These are phyloP conservation scores for Zeugodacus cucurbitae DNA, from an alignment of 1,140 invertebrate genomes.

Conservation along the genomic window DNA sequence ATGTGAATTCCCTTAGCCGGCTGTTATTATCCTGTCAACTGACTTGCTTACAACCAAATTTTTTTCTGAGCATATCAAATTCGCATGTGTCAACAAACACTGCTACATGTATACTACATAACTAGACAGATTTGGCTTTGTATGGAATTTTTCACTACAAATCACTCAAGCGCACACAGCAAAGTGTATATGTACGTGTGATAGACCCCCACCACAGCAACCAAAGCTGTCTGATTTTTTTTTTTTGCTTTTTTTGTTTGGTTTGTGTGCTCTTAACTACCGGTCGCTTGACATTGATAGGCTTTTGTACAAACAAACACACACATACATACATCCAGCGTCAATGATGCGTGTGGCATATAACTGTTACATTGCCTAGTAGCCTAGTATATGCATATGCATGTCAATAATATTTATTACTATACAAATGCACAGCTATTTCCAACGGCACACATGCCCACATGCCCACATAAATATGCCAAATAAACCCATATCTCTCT, in stretches of 20 bases:
- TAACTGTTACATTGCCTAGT: neutral
- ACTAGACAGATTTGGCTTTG: no score
- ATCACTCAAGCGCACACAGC: neutral
- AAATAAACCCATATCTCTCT: neutral
- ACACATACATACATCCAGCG: neutral
- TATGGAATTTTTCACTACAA: neutral
- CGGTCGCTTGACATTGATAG: neutral
- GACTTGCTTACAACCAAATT: neutral
- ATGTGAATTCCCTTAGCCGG: neutral
- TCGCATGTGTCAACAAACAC: neutral
- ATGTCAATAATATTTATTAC: conserved; percentile 9
- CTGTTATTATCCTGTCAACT: neutral
- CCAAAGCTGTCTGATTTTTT: neutral
- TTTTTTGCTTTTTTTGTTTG: neutral
- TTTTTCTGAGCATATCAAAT: neutral
- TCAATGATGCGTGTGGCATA: neutral
- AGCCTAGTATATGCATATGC: neutral
- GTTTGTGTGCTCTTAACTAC: neutral
- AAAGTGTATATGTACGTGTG: neutral
- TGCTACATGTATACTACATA: neutral
- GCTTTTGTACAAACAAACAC: no score
- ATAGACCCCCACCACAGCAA: neutral
- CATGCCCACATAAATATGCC: neutral
- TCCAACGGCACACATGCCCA: neutral
- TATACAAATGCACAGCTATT: neutral